Conservation (phyloP, 1,140 invertebrate species). For the Oedothorax gibbosus region DNA sequence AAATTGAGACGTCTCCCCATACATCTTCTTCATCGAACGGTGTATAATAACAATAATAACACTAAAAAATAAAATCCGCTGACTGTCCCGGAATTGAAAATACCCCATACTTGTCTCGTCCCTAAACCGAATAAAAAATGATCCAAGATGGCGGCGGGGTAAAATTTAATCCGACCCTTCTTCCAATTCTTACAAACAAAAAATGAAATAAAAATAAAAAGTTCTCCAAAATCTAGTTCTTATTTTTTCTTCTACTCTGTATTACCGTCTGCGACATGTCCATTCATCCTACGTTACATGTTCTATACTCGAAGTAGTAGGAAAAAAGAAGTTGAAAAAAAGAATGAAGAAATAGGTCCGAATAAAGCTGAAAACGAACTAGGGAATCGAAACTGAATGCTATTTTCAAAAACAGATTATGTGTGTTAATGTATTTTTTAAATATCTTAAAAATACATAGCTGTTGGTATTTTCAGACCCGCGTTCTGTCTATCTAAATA, state of each 20-base stretch:
- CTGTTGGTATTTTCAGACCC: too few species aligned
- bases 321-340: neutral
- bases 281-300: slow-evolving; percentile 37
- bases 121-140: slow-evolving; percentile 49
- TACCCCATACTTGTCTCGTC: neutral
- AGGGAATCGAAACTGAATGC: neutral
- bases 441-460: too few species aligned
- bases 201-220: neutral
- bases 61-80: slow-evolving; percentile 2
- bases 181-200: slow-evolving; percentile 17
- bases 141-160: slow-evolving; percentile 37
- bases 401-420: too few species aligned
- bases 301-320: slow-evolving; percentile 1
- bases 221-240: slow-evolving; percentile 25
- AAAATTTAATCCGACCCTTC: slow-evolving; percentile 38
- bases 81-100: neutral
- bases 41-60: neutral
- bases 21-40: slow-evolving; percentile 32
- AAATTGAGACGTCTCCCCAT: slow-evolving; percentile 15
- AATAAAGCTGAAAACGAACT: slow-evolving; percentile 29
- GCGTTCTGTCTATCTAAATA: too few species aligned
- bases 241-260: slow-evolving; percentile 24
- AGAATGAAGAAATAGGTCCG: neutral
- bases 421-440: too few species aligned
- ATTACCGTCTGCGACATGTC: slow-evolving; percentile 35